Percentiles rank a stretch among this genome's conserved stretches.
Conservation (phyloP, 2,888 invertebrate genomes). For the Caradrina kadenii region DNA sequence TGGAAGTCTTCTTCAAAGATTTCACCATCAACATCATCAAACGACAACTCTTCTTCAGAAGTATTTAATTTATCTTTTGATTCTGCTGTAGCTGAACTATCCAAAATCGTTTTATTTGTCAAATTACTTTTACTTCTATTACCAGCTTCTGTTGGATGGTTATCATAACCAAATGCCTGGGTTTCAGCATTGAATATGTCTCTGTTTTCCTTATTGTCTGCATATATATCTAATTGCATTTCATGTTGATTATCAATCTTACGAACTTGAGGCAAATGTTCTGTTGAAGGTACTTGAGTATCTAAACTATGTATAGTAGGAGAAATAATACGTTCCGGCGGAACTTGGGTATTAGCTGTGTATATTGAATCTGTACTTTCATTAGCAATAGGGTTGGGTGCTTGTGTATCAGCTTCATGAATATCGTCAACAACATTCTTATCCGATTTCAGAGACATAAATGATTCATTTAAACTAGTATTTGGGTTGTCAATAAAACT, state of each 20-base stretch:
- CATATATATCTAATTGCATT: conserved; percentile 74
- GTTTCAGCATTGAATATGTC: conserved; percentile 73
- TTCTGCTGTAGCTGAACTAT: conserved; percentile 11
- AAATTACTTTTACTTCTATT: conserved; percentile 44
- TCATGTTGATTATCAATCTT: conserved; percentile 76
- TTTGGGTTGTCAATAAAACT: conserved; percentile 73
- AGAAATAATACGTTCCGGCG: conserved; percentile 33
- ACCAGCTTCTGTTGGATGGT: conserved; percentile 30
- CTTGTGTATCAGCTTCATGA: conserved; percentile 79
- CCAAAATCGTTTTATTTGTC: conserved; percentile 45
- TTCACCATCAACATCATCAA: conserved; percentile 78
- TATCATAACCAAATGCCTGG: conserved; percentile 60
- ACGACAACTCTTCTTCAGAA: conserved; percentile 79
- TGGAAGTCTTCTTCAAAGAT: conserved; percentile 73
- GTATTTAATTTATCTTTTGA: conserved; percentile 54
- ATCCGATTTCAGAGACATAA: conserved; percentile 56
- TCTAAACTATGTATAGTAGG: conserved; percentile 64
- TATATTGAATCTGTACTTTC: conserved; percentile 73
- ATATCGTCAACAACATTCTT: conserved; percentile 59
- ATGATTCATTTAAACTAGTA: conserved; percentile 69
- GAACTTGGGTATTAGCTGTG: conserved; percentile 72
- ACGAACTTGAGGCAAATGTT: conserved; percentile 72
- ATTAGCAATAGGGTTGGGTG: conserved; percentile 61
- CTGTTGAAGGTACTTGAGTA: conserved; percentile 68
- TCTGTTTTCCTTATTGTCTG: conserved; percentile 74